Conservation (phyloP, 2,888 invertebrate genomes). For the Flexamia atlantica region DNA sequence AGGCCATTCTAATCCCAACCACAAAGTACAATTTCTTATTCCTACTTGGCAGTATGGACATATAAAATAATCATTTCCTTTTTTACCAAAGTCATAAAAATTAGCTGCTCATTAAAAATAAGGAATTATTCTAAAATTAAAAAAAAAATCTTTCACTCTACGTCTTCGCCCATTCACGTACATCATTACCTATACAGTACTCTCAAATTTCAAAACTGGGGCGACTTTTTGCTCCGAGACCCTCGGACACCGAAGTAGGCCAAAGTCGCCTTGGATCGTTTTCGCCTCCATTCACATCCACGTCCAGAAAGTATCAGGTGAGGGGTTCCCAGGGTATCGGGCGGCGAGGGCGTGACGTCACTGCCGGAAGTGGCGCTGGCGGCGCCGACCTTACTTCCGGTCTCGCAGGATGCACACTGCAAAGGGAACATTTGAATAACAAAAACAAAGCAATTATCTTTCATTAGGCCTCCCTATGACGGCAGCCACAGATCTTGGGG, state of each 20-base stretch:
- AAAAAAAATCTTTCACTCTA: too few relatives aligned
- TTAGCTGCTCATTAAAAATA: too few relatives aligned
- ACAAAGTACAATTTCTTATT: too few relatives aligned
- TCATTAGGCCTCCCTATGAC: neutral
- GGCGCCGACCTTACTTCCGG: constrained; percentile 48
- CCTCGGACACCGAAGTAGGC: constrained; percentile 32
- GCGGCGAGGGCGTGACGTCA: constrained; percentile 31
- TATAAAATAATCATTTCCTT: too few relatives aligned
- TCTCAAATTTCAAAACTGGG: neutral
- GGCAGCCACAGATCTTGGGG: neutral
- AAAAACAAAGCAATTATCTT: constrained; percentile 25
- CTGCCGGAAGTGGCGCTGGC: constrained; percentile 28
- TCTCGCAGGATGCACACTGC: constrained; percentile 16
- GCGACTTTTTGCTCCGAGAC: neutral
- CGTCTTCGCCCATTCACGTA: too few relatives aligned
- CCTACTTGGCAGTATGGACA: too few relatives aligned
- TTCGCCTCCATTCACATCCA: constrained; percentile 1
- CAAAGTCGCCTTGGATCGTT: neutral
- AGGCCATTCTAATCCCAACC: too few relatives aligned
- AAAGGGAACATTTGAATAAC: constrained; percentile 29
- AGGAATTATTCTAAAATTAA: too few relatives aligned
- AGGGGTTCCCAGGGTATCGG: constrained; percentile 44
- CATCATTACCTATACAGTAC: too few relatives aligned
- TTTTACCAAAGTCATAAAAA: too few relatives aligned
- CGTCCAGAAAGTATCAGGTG: constrained; percentile 46